Percentiles rank a stretch among this genome's conserved stretches.
Evolutionary conservation across 2,888 invertebrate genomes (phyloP).

Genomic region (Lymantria monacha): DNA sequence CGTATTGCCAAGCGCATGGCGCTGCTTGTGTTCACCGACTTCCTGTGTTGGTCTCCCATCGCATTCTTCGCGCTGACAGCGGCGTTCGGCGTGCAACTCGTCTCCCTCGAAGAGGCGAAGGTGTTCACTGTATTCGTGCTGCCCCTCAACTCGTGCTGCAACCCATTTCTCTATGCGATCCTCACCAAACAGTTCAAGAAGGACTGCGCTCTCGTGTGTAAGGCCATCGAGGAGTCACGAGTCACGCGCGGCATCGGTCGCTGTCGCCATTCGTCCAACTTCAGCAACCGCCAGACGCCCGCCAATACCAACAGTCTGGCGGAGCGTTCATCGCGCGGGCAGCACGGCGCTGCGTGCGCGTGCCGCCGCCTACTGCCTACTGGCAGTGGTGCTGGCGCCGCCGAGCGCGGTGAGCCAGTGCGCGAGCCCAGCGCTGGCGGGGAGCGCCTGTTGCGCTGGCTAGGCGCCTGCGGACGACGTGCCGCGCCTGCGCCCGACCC

Average conservation of each 20-base stretch:
- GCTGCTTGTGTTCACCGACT: slow-evolving; percentile 97
- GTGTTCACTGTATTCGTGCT: slow-evolving; percentile 97
- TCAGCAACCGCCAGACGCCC: slow-evolving; percentile 93
- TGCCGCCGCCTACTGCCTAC: slow-evolving; percentile 88
- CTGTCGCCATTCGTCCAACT: slow-evolving; percentile 92
- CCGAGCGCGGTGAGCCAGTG: slow-evolving; percentile 46
- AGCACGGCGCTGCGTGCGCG: slow-evolving; percentile 81
- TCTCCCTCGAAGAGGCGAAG: slow-evolving; percentile 97
- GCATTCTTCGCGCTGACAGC: slow-evolving; percentile 97
- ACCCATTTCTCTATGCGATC: slow-evolving; percentile 98
- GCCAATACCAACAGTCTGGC: slow-evolving; percentile 92
- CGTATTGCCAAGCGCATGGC: slow-evolving; percentile 98
- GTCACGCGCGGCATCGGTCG: slow-evolving; percentile 94
- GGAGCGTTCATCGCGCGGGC: slow-evolving; percentile 89
- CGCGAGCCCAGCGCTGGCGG: slow-evolving; percentile 34
- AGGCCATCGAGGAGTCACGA: slow-evolving; percentile 96
- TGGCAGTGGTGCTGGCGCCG: slow-evolving; percentile 61
- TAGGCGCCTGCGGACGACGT: slow-evolving; percentile 59
- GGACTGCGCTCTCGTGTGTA: slow-evolving; percentile 97
- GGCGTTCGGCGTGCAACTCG: slow-evolving; percentile 93
- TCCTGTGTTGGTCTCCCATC: slow-evolving; percentile 98
- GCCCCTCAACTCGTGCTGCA: slow-evolving; percentile 98
- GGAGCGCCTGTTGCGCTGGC: slow-evolving; percentile 66
- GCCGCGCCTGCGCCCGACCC: slow-evolving; percentile 38
- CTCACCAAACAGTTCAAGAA: slow-evolving; percentile 98